Conservation (phyloP, 2,888 invertebrate genomes). For the Callinectes sapidus region DNA sequence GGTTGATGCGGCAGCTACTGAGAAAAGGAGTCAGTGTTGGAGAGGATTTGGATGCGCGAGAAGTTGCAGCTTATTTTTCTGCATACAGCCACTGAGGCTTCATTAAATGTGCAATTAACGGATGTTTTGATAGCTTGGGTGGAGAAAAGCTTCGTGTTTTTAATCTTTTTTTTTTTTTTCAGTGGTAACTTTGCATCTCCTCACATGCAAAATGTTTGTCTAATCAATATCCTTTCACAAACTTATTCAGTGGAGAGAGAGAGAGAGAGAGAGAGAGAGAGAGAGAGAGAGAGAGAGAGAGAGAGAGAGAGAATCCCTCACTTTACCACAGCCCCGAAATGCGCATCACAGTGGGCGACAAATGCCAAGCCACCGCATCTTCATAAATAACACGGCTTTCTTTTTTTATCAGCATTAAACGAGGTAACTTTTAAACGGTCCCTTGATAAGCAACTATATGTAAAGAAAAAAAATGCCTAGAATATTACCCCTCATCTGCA, state of each 20-base stretch:
- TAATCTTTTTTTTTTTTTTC: not conserved
- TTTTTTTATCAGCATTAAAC: not conserved
- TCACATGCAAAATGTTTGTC: too few species aligned
- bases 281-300: slow-evolving; percentile 1
- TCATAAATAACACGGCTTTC: not conserved
- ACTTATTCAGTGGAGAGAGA: not conserved
- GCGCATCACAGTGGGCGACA: not conserved
- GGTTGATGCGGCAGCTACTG: too few species aligned
- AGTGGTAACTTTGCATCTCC: not conserved
- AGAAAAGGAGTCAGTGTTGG: not conserved
- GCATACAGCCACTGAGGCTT: not conserved
- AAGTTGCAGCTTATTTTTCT: not conserved
- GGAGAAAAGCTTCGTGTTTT: not conserved
- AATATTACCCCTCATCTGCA: not conserved
- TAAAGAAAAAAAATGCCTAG: not conserved
- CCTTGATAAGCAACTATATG: not conserved
- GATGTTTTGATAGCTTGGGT: not conserved
- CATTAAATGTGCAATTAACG: not conserved
- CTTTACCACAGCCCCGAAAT: not conserved
- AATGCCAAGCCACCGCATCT: not conserved
- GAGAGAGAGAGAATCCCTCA: not conserved
- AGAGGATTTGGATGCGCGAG: not conserved
- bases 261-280: slow-evolving; percentile 1
- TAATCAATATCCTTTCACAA: too few species aligned
- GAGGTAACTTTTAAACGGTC: not conserved